phyloP scores from a whole-genome alignment of 2,797 vertebrate genomes.

The Syncerus caffer region DNA sequence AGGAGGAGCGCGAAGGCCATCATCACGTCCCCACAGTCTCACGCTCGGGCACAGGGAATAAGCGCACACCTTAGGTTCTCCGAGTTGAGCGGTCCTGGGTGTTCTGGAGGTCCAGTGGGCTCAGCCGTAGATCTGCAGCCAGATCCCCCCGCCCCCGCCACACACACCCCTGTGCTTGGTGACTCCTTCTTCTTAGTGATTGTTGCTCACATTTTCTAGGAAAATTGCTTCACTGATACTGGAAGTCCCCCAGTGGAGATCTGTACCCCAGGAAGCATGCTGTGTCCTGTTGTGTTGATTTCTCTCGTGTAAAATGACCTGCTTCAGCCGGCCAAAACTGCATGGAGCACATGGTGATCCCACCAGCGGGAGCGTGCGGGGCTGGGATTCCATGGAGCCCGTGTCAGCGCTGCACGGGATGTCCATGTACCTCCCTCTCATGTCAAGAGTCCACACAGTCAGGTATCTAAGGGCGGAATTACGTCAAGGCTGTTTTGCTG shows the following conservation, averaged over 20 bases:
- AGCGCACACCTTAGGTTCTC: fast-evolving
- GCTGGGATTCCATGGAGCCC: fast-evolving
- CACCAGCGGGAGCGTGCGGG: fast-evolving
- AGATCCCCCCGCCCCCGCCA: fast-evolving
- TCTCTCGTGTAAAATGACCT: background rate
- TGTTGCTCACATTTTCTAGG: fast-evolving
- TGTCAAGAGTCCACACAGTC: fast-evolving
- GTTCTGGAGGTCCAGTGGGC: fast-evolving
- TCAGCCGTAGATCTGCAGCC: fast-evolving
- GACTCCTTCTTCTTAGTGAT: fast-evolving
- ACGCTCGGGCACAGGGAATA: fast-evolving
- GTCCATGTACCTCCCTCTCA: fast-evolving
- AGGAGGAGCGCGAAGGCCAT: fast-evolving
- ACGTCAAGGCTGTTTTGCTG: background rate
- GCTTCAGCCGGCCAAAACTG: fast-evolving
- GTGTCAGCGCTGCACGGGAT: fast-evolving
- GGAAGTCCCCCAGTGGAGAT: background rate
- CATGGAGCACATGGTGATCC: fast-evolving
- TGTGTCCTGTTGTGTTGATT: fast-evolving
- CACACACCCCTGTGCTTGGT: fast-evolving
- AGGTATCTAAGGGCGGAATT: background rate
- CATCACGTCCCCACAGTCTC: fast-evolving
- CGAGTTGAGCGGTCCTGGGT: fast-evolving
- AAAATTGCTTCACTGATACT: fast-evolving
- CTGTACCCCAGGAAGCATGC: background rate